Base-by-base conservation (phyloP, 1,140 invertebrate species). In the Nixonia krombeini region DNA sequence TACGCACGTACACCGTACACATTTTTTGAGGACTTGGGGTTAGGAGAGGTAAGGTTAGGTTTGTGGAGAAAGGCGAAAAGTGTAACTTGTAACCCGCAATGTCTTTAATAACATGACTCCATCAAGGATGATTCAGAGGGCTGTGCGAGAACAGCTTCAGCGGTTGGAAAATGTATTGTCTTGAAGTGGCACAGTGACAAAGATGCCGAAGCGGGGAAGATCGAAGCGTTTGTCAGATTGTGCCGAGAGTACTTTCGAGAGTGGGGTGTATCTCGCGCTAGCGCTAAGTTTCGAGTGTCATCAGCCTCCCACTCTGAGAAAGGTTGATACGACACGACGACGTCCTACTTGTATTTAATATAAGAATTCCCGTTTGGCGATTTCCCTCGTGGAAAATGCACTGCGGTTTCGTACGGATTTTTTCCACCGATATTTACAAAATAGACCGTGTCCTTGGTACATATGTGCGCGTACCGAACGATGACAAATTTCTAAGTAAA, bases 301-400 rank as follows among this genome's bases (percentile, higher is more conserved):
- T 71, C 65, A 57, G 41, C 64, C 37, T 52, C 40, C 38, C 42
- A 52, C 62, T 56, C 57, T 41, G 12, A 46, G 62, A 58, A 57
- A 55, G 46, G 57, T 69, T 72, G 78, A 79, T 79, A 79, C 25
- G 77, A 78, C 77, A 79, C 74, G 74, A 79, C 74, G 74, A 12
- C 52, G 61, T 57, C 46, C 66, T 38, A 31, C 40, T 59, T 64
- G 47, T 57, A 50, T 62, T 62, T 63, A 69, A 51, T 58, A 73
- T 69, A 70, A 63, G 46, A 53, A 42, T 49, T 59, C 28, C 21
- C 21, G 6, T 21, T 21, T 21, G 21, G 21, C 21, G 21, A n/a
- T n/a, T n/a, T n/a, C n/a, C 18, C 2, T 25, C 16, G 13, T 41
- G 6, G 2, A 15, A 7, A 70, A 45, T 33, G 1, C 8, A 10